These are phyloP conservation scores for Aegotheles bennettii DNA, from an alignment of 2,113 vertebrate genomes.

Conservation along the genomic window DNA sequence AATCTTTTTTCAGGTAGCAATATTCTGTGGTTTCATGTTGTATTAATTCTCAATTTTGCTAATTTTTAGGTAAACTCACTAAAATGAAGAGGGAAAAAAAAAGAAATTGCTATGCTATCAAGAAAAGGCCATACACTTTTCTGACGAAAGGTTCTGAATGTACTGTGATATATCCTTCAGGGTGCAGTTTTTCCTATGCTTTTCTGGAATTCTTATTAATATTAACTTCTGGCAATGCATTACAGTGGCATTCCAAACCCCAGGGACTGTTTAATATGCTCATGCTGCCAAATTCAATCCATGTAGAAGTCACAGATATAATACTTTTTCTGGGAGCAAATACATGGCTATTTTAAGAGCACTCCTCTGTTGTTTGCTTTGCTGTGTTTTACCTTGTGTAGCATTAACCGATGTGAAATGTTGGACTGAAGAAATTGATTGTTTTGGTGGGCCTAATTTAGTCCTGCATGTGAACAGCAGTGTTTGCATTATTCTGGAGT, in stretches of 20 bases:
- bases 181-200: neutral
- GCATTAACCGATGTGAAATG: neutral
- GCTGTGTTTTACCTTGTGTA: neutral
- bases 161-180: neutral
- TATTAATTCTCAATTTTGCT: neutral
- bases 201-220: neutral
- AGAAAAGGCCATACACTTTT: neutral
- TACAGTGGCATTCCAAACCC: neutral
- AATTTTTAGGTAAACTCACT: neutral
- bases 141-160: neutral
- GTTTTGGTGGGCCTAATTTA: neutral
- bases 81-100: neutral
- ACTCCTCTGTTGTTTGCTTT: neutral
- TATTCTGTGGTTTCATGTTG: neutral
- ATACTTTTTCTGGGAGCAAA: neutral
- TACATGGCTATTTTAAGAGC: neutral
- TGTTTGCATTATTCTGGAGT: neutral
- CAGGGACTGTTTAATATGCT: conserved; percentile 30
- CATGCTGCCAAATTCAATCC: conserved; percentile 34
- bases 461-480: neutral
- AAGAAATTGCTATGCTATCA: neutral
- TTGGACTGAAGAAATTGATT: conserved; percentile 3
- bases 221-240: conserved; percentile 1
- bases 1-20: neutral
- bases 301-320: neutral